These are phyloP conservation scores for Dioctria linearis DNA, from an alignment of 2,888 invertebrate species.

Conservation along the genomic window DNA sequence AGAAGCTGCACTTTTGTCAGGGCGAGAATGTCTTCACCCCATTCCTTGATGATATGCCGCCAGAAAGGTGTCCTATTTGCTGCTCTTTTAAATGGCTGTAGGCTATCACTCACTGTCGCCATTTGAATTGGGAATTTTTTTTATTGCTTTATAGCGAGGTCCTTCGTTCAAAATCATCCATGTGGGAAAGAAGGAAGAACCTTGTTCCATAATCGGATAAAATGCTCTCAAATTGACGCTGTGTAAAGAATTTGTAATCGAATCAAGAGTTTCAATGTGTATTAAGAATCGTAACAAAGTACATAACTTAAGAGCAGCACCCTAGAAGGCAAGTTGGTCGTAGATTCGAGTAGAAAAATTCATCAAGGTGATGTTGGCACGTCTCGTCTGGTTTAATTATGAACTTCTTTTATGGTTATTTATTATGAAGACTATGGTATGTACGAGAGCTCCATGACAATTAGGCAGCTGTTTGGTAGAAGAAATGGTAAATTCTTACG, in stretches of 20 bases:
- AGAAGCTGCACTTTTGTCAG: conserved; percentile 34
- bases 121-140: not conserved
- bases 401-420: conserved; percentile 7
- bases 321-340: not conserved
- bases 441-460: not conserved
- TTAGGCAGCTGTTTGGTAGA: not conserved
- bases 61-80: not conserved
- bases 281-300: not conserved
- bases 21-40: conserved; percentile 5
- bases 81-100: not conserved
- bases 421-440: not conserved
- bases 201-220: conserved; percentile 22
- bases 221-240: conserved; percentile 7
- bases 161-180: not conserved
- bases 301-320: not conserved
- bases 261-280: conserved; percentile 11
- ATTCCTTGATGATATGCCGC: not conserved
- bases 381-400: conserved; percentile 14
- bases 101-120: not conserved
- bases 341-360: conserved; percentile 6
- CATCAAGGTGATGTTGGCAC: conserved; percentile 23
- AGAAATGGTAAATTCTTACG: too few species aligned
- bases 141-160: not conserved
- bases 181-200: not conserved
- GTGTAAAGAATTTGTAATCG: conserved; percentile 34